Conservation (phyloP, 2,113 vertebrate species). For the Heterocephalus glaber region DNA sequence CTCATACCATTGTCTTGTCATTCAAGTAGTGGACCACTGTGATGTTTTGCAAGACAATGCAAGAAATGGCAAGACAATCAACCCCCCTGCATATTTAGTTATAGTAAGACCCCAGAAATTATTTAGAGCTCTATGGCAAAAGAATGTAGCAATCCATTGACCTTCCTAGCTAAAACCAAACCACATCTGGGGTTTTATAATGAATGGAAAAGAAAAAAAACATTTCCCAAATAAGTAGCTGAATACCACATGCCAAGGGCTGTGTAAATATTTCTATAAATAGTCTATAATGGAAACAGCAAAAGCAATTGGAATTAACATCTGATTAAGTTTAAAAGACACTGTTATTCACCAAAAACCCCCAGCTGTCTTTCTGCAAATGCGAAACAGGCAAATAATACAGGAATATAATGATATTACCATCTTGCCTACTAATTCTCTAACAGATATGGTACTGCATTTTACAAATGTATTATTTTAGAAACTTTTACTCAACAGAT, state of each 20-base stretch:
- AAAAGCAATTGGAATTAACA: background rate
- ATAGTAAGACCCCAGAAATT: background rate
- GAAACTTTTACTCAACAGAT: background rate
- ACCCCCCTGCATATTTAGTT: background rate
- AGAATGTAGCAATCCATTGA: background rate
- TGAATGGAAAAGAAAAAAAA: background rate
- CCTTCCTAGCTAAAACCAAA: background rate
- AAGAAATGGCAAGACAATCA: background rate
- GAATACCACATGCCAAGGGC: background rate
- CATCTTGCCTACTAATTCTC: background rate
- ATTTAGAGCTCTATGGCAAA: background rate
- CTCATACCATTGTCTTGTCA: background rate
- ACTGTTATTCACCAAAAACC: background rate
- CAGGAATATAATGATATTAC: background rate
- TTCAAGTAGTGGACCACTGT: background rate
- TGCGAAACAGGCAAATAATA: background rate
- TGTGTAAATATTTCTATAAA: background rate
- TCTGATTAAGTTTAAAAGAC: constrained; percentile 15
- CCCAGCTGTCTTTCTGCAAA: background rate
- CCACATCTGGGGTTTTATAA: background rate
- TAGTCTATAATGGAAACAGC: background rate
- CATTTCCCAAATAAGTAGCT: background rate
- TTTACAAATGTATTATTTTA: background rate
- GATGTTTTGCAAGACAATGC: background rate
- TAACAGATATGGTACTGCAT: background rate